phyloP scores from a whole-genome alignment of 35 echinoderm and acorn worm genomes.

The Nesometra sesokonis region DNA sequence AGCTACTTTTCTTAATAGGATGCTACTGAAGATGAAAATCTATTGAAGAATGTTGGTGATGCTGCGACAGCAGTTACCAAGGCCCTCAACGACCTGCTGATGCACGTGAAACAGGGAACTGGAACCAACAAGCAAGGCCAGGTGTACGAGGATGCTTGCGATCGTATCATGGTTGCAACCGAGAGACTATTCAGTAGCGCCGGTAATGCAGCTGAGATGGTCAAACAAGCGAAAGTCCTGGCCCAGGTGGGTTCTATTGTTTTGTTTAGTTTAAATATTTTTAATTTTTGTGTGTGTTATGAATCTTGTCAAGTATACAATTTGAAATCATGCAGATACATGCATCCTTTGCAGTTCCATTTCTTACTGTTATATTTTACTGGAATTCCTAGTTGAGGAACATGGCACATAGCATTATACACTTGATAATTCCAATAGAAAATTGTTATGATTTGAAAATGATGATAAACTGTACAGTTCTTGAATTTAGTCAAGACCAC shows the following conservation, averaged over 20 bases:
- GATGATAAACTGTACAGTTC: too few species aligned
- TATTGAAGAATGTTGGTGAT: constrained; percentile 53
- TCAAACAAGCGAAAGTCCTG: constrained; percentile 88
- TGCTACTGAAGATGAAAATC: constrained; percentile 77
- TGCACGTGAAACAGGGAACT: constrained; percentile 84
- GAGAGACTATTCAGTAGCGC: constrained; percentile 84
- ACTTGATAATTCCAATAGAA: too few species aligned
- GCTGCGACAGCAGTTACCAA: constrained; percentile 86
- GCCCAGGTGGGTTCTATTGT: constrained; percentile 50
- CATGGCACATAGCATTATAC: too few species aligned
- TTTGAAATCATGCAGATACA: too few species aligned
- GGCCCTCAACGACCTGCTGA: constrained; percentile 76
- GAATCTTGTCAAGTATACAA: too few species aligned
- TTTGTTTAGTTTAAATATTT: background rate
- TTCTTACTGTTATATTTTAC: too few species aligned
- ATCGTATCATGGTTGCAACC: constrained; percentile 73
- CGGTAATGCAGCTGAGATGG: constrained; percentile 94
- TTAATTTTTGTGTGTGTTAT: background rate
- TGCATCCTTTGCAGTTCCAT: too few species aligned
- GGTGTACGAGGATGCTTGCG: constrained; percentile 80
- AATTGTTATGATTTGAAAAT: too few species aligned
- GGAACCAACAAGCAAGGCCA: constrained; percentile 23
- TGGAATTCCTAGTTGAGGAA: too few species aligned
- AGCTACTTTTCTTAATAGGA: constrained; percentile 5
- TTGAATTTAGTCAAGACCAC: too few species aligned